Evolutionary conservation across 2,113 vertebrate genomes (phyloP).

Genomic region (Isichthys henryi): DNA sequence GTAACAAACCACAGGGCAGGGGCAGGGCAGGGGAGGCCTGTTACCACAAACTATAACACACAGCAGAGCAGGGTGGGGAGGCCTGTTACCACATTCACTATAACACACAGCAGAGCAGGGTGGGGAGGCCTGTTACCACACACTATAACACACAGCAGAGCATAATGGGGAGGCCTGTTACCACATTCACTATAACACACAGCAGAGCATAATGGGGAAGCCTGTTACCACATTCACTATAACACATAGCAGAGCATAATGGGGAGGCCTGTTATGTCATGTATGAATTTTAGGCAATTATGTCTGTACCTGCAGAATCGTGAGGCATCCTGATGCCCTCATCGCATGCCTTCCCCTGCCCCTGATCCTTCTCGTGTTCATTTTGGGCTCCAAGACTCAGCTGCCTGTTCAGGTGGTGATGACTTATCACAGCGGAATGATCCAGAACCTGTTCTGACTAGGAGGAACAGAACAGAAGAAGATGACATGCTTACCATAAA

Average conservation of each 20-base stretch:
- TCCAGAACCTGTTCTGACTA: conserved; percentile 30
- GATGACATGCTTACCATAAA: neutral
- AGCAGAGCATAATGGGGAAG: neutral
- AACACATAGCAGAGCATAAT: neutral
- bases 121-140: neutral
- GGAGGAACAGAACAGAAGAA: neutral
- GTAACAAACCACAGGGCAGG: neutral
- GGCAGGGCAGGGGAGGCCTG: no score
- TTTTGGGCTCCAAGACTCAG: conserved; percentile 22
- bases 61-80: neutral
- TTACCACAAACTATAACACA: no score
- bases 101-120: neutral
- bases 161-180: neutral
- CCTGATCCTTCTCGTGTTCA: conserved; percentile 19
- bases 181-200: neutral
- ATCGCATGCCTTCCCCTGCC: neutral
- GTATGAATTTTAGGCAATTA: neutral
- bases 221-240: neutral
- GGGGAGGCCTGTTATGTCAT: neutral
- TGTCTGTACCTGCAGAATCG: neutral
- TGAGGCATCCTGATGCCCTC: neutral
- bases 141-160: neutral
- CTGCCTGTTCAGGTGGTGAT: conserved; percentile 29
- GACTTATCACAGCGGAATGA: conserved; percentile 28
- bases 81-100: neutral